Conservation (phyloP, 1,140 invertebrate genomes). For the Ceratitis capitata region DNA sequence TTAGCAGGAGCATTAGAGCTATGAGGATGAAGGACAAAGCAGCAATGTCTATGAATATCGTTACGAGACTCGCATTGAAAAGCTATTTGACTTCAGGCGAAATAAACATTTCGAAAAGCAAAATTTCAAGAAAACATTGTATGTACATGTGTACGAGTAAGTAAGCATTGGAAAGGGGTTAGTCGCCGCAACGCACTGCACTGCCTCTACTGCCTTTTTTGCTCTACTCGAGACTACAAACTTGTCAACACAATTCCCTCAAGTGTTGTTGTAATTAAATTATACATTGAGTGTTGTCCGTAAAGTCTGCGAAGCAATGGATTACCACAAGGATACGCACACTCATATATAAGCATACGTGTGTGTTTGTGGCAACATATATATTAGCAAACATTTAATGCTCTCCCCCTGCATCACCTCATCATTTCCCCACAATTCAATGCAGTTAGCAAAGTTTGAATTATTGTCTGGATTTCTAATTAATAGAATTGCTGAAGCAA, state of each 20-base stretch:
- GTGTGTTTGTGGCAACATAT: not conserved
- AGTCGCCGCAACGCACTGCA: no score
- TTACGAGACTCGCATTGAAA: not conserved
- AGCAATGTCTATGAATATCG: not conserved
- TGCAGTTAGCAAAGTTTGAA: not conserved
- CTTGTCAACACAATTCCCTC: constrained; percentile 6
- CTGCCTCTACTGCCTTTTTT: not conserved
- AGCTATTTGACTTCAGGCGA: not conserved
- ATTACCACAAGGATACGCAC: not conserved
- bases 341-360: no score
- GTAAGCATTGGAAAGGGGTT: no score
- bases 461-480: not conserved
- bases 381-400: not conserved
- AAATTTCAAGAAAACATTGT: not conserved
- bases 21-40: not conserved
- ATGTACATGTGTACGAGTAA: not conserved
- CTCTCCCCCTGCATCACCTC: not conserved
- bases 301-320: not conserved
- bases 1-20: not conserved
- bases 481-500: not conserved
- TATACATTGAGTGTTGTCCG: constrained; percentile 11
- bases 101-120: not conserved
- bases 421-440: not conserved
- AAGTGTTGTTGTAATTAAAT: constrained; percentile 30
- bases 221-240: not conserved